A percentile compares a stretch with the other conserved stretches of the same genome.
phyloP scores from a whole-genome alignment of 2,797 vertebrate species.

The Pseudomugil tenellus region DNA sequence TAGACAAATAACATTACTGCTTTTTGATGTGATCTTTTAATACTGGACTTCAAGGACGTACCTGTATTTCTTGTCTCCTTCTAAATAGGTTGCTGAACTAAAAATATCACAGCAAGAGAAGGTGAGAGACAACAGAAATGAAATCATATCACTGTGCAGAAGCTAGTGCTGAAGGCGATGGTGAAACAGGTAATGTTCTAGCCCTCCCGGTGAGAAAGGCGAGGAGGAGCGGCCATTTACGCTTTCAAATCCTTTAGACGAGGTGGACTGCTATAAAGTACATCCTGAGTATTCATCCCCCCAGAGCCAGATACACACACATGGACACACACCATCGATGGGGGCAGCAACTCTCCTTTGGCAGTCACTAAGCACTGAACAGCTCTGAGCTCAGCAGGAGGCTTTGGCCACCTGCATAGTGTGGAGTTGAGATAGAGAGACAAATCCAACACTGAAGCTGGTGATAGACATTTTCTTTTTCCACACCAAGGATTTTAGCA shows the following conservation, averaged over 20 bases:
- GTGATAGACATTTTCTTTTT: conserved; percentile 56
- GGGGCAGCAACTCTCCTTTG: conserved; percentile 64
- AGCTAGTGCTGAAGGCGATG: conserved; percentile 20
- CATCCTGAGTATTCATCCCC: conserved; percentile 49
- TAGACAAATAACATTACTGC: background rate
- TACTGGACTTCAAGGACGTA: conserved; percentile 6
- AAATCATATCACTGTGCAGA: conserved; percentile 36
- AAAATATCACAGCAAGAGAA: conserved; percentile 28
- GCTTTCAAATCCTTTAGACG: conserved; percentile 56
- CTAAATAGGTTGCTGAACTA: conserved; percentile 12
- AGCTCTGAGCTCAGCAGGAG: conserved; percentile 70
- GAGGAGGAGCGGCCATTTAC: conserved; percentile 37
- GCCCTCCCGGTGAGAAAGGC: conserved; percentile 47
- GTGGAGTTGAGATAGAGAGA: conserved; percentile 60
- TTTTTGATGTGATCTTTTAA: background rate
- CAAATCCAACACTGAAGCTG: conserved; percentile 59
- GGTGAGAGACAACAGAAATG: conserved; percentile 34
- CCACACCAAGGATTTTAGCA: conserved; percentile 53
- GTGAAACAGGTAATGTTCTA: conserved; percentile 47
- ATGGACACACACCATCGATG: conserved; percentile 27
- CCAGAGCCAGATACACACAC: conserved; percentile 16
- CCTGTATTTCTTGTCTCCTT: conserved; percentile 8
- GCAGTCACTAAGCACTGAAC: conserved; percentile 70
- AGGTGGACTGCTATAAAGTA: conserved; percentile 47
- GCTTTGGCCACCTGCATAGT: conserved; percentile 70